Base-by-base conservation (phyloP, 2,888 invertebrate species). In the Drosophila niveifrons region DNA sequence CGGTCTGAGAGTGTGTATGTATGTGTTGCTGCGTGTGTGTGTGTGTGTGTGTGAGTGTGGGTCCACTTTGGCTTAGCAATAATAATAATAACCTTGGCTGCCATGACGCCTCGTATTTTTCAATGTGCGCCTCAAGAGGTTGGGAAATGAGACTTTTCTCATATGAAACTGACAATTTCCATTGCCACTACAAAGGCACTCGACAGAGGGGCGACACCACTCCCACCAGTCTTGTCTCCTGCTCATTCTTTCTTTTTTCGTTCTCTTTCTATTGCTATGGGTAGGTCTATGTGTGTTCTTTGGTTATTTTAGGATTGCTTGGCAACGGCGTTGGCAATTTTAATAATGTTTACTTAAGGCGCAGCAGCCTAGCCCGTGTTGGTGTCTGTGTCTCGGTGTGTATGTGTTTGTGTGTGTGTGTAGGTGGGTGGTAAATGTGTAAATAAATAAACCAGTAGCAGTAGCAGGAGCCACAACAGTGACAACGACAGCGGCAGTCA, bases 261-360 rank as follows among this genome's bases (percentile, higher is more conserved):
- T 8, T 36, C 31, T 23, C 11, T 34, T 58, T n/a, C 57, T 47
- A 43, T 52, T 17, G 10, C 61, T 15, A 50, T 31, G 43, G 48
- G 9, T 55, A 31, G 55, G 31, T 56, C 44, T 71, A 52, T 59
- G 65, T 82, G 51, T 34, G 70, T 43, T 66, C 70, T 70, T 85
- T 62, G 77, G 86, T 79, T 84, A 84, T 84, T 84, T 84, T 82
- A 75, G 88, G 77, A 83, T 82, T 83, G 79, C 85, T 77, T 70
- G 72, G 88, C 82, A 79, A 80, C 80, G 75, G 72, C 74, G 84
- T 66, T 78, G 88, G 81, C 77, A 88, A 86, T 86, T 88, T 86
- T 86, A 86, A 86, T 86, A 86, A 88, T 86, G 89, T 86, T 88
- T 86, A 86, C 89, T 88, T 78, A 88, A 88, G 81, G 74, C 89